Base-by-base conservation (phyloP, 2,797 vertebrate species). In the Xyrichtys novacula region DNA sequence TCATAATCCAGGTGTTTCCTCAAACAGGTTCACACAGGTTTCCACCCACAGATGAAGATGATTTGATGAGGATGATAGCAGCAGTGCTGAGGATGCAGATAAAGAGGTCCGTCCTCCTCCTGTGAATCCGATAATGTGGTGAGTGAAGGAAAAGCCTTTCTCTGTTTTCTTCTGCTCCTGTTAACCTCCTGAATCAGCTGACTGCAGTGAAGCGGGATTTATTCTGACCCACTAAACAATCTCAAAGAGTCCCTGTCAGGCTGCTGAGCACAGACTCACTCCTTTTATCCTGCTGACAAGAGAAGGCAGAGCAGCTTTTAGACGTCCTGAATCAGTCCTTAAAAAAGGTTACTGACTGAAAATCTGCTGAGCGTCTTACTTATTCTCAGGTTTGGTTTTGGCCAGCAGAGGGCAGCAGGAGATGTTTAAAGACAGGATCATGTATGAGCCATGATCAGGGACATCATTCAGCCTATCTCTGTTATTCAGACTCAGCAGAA, bases 191-290 rank as follows among this genome's bases (percentile, higher is more conserved):
- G 68, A 85, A 83, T 78, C 58, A 25, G 54, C 26, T 17, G 74
- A 80, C 42, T 12, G 59, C 52, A 65, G 47, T 19, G 53, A 56
- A 38, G 0, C 38, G 3, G 59, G 49, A 75, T 50, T 80, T 19
- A 23, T 88, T 88, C 86, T 74, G 10, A 65, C n/a, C 83, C 66
- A 78, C 63, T 76, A 84, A 84, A 17, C 82, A 78, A 43, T 39
- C 82, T 85, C 5, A 65, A 81, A 78, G 77, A 74, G 71, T 16
- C 44, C 29, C 68, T 54, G 14, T 17, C 57, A 66, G 55, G 55
- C 36, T 23, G 39, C 64, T 56, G 58, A 57, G 50, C 53, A 62
- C 60, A 32, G 38, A 42, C 63, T 40, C 25, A 23, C 42, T 40
- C 15, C 14, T 20, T 42, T 14, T 26, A 31, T 7, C 16, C 12